Evolutionary conservation across 2,113 vertebrate genomes (phyloP).

Genomic region (Corydoras sp.): DNA sequence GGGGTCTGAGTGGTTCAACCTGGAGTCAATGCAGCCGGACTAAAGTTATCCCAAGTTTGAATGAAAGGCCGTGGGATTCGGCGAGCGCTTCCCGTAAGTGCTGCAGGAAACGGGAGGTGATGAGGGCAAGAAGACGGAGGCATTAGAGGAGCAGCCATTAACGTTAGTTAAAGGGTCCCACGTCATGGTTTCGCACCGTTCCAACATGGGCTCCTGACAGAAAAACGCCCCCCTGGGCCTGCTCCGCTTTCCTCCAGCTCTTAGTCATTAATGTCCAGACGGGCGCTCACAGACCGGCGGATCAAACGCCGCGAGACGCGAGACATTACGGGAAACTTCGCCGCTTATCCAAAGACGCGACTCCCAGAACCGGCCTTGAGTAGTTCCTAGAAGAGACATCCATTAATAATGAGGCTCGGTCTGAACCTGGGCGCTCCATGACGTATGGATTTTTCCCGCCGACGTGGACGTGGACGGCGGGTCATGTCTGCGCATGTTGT

Average conservation of each 20-base stretch:
- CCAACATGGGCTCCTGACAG: slow-evolving; percentile 31
- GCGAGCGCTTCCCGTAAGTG: slow-evolving; percentile 39
- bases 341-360: slow-evolving; percentile 41
- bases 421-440: slow-evolving; percentile 31
- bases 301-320: slow-evolving; percentile 40
- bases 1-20: background rate
- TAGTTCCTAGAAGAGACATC: slow-evolving; percentile 43
- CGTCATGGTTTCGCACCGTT: slow-evolving; percentile 28
- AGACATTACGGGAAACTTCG: slow-evolving; percentile 49
- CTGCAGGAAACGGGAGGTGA: slow-evolving; percentile 10
- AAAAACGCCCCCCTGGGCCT: slow-evolving; percentile 45
- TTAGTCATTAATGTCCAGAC: slow-evolving; percentile 48
- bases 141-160: slow-evolving; percentile 48
- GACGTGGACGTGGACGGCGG: slow-evolving; percentile 27
- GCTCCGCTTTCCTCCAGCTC: slow-evolving; percentile 22
- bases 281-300: slow-evolving; percentile 36
- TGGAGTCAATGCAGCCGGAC: background rate
- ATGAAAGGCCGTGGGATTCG: slow-evolving; percentile 4
- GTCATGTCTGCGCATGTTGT: slow-evolving; percentile 8
- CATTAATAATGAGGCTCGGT: slow-evolving; percentile 49
- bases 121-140: slow-evolving; percentile 4
- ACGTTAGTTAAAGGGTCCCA: slow-evolving; percentile 45
- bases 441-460: slow-evolving; percentile 44
- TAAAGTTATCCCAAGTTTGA: background rate
- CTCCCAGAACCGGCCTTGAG: slow-evolving; percentile 35